Base-by-base conservation (phyloP, 1,140 invertebrate species). In the Nixonia krombeini region DNA sequence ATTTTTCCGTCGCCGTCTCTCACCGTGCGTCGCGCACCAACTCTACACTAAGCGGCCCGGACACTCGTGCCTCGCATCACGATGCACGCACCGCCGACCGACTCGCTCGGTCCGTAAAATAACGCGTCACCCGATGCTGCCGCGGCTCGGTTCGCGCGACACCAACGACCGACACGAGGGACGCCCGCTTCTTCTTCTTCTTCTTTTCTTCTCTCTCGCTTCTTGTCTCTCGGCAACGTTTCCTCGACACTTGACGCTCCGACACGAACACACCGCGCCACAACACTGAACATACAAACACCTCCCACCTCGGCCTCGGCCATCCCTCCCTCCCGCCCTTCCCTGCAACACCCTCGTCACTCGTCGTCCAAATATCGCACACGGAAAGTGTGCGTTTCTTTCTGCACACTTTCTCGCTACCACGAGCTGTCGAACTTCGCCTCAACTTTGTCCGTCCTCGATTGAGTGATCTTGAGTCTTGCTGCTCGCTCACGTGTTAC, bases 1-100 rank as follows among this genome's bases (percentile, higher is more conserved):
- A 93, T 93, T 90, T 91, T 85, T 85, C 76, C 74, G 66, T 76
- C 72, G 74, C 66, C 72, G 66, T 69, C 62, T 53, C 51, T 68
- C 73, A 50, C 57, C 46, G 41, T 47, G 46, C 6, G 41, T 26
- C 47, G 6, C 25, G n/a, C 41, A 51, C 55, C n/a, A n/a, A n/a
- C n/a, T n/a, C n/a, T 52, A 70, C 42, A 40, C 59, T 58, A 42
- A 58, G 66, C 49, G 53, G 56, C 61, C 44, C 52, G 37, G 4
- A 16, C 16, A 17, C 37, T 21, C 41, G 16, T 41, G 12, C 5
- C 13, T 10, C 44, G n/a, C 26, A 9, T 16, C 6, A 25, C 46
- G 12, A 38, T 29, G 2, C 35, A 6, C 26, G 4, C 16, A 9
- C n/a, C 18, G 10, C 10, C 13, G 6, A 7, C 38, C 28, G 18